phyloP scores from a whole-genome alignment of 2,797 vertebrate genomes.

The Manis crassicaudata region DNA sequence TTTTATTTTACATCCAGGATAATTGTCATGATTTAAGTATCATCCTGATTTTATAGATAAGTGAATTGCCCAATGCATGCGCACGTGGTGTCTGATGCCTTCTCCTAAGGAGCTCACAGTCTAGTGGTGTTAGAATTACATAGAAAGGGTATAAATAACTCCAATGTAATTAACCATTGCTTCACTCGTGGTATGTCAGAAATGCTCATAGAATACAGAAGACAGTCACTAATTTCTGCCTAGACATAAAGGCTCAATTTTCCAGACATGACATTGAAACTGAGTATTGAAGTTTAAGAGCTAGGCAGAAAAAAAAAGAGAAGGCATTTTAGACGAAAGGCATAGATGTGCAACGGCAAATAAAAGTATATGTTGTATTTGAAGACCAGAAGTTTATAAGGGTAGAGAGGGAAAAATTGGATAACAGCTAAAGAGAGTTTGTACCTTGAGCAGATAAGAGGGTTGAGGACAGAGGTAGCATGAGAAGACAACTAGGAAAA shows the following conservation, averaged over 20 bases:
- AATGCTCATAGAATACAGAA: not conserved
- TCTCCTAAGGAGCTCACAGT: not conserved
- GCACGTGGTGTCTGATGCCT: not conserved
- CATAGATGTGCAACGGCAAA: not conserved
- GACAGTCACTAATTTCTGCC: not conserved
- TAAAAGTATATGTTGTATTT: not conserved
- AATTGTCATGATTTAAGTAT: not conserved
- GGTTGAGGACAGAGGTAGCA: not conserved
- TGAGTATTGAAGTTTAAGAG: not conserved
- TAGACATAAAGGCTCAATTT: not conserved
- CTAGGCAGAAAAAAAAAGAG: not conserved
- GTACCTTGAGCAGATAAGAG: not conserved
- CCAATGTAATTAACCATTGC: not conserved
- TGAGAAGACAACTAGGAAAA: not conserved
- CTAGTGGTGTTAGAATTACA: not conserved
- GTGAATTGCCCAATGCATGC: not conserved
- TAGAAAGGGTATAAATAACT: not conserved
- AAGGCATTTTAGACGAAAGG: not conserved
- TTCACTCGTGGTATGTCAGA: not conserved
- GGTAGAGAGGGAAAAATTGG: not conserved
- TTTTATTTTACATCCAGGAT: not conserved
- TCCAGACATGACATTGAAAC: not conserved
- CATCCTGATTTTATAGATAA: not conserved
- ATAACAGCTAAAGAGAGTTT: not conserved
- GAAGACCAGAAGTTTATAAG: not conserved